Evolutionary conservation across 2,113 vertebrate genomes (phyloP).

Genomic region (Rynchops niger): DNA sequence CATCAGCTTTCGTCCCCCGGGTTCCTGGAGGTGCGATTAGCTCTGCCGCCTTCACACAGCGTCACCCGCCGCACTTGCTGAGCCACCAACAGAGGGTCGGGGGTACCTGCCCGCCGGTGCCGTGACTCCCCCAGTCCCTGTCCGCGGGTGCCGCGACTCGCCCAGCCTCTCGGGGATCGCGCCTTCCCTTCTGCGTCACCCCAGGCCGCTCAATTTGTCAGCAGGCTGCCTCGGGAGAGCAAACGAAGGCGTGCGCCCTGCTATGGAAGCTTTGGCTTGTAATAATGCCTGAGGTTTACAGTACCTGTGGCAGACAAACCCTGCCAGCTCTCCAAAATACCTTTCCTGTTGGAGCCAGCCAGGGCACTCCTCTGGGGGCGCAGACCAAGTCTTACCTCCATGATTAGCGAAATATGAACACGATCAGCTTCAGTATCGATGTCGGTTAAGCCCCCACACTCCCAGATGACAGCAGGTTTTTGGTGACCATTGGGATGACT

Average conservation of each 20-base stretch:
- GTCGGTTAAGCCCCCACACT: rapidly evolving
- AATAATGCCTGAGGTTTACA: rapidly evolving
- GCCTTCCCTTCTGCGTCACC: rapidly evolving
- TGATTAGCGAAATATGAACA: background rate
- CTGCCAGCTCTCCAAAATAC: background rate
- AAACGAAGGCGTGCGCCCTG: rapidly evolving
- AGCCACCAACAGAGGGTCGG: rapidly evolving
- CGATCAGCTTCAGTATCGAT: rapidly evolving
- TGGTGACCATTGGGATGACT: rapidly evolving
- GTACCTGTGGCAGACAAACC: background rate
- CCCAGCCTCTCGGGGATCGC: rapidly evolving
- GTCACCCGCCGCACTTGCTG: rapidly evolving
- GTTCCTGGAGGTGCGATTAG: background rate
- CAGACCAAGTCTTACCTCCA: rapidly evolving
- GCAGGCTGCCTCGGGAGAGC: background rate
- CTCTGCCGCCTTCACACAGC: background rate
- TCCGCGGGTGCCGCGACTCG: rapidly evolving
- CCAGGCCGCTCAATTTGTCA: rapidly evolving
- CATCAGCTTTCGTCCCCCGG: background rate
- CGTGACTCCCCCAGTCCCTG: rapidly evolving
- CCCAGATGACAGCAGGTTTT: background rate
- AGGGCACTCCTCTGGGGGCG: background rate
- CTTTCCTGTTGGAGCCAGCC: rapidly evolving
- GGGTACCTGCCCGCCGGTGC: background rate
- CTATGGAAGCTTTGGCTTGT: background rate